phyloP scores from a whole-genome alignment of 2,797 vertebrate species.

The Triplophysa bombifrons region DNA sequence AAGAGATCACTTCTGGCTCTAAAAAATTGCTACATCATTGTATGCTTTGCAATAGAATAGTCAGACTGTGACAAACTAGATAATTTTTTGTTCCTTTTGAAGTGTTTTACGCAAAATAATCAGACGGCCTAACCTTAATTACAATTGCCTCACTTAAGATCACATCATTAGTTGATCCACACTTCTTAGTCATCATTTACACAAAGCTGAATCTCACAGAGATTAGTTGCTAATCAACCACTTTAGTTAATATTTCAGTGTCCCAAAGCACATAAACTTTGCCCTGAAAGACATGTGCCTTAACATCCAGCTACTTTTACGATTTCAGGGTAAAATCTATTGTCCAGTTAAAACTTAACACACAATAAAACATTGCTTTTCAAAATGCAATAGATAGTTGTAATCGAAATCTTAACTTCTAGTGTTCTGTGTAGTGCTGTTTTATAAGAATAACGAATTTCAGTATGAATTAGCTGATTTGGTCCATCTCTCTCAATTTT shows the following conservation, averaged over 20 bases:
- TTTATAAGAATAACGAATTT: neutral
- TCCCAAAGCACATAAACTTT: conserved; percentile 21
- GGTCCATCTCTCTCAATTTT: conserved; percentile 80
- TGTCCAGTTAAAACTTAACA: conserved; percentile 31
- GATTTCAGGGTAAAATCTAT: conserved; percentile 32
- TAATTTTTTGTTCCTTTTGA: neutral
- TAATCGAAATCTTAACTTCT: neutral
- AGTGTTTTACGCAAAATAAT: neutral
- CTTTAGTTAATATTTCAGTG: conserved; percentile 31
- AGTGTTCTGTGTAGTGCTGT: neutral
- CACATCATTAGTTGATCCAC: neutral
- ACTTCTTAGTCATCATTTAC: conserved; percentile 20
- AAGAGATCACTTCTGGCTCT: neutral
- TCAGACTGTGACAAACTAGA: neutral
- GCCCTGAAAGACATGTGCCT: neutral
- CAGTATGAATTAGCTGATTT: conserved; percentile 71
- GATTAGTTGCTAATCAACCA: neutral
- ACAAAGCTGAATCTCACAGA: neutral
- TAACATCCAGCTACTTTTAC: conserved; percentile 10
- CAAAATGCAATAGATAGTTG: neutral
- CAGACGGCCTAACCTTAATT: neutral
- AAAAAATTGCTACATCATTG: neutral
- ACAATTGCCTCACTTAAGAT: neutral
- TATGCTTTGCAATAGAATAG: neutral
- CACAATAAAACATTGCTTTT: neutral